Base-by-base conservation (phyloP, 2,888 invertebrate genomes). In the Toxonevra muliebris region DNA sequence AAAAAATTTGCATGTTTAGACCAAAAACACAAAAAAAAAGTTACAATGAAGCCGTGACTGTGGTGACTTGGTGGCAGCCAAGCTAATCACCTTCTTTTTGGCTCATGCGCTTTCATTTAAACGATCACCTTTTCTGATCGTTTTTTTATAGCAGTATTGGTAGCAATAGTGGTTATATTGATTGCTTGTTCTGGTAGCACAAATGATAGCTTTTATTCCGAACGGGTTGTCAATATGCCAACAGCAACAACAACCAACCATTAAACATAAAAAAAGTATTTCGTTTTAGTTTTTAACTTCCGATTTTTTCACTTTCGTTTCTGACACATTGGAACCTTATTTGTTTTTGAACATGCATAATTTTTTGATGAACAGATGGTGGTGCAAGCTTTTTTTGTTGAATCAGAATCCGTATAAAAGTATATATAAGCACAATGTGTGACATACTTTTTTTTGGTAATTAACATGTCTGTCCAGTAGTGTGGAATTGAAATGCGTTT, bases 281-380 rank as follows among this genome's bases (percentile, higher is more conserved):
- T 11, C 20, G 13, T 50, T 57, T 43, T 30, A 40, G 61, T 66
- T 70, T 69, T 73, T 71, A 73, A 74, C 73, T 75, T 75, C 74
- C 74, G 74, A 71, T 66, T 71, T 73, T 73, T 73, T 71, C 20
- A 66, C 54, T 70, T 69, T 66, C 48, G 55, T 69, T 70, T 68
- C 65, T 71, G 64, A 54, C 69, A 71, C 73, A 66, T 65, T 65
- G 57, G 1, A n/a, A 41, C 4, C 67, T 11, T 53, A 19, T 61
- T 60, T 60, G 45, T 66, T 57, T 19, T 42, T 7, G 30, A 13
- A 13, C 9, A 4, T 57, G 40, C 13, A 11, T 54, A 42, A 54
- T 41, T 7, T 41, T 12, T 13, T 59, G 59, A 48, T 19, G 45
- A 66, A 70, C 73, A 73, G 70, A 70, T 73, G 73, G 67, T 61